Evolutionary conservation across 2,113 vertebrate genomes (phyloP), one percentile per base, ranked within the genome.

Genomic region (Grallaria varia): DNA sequence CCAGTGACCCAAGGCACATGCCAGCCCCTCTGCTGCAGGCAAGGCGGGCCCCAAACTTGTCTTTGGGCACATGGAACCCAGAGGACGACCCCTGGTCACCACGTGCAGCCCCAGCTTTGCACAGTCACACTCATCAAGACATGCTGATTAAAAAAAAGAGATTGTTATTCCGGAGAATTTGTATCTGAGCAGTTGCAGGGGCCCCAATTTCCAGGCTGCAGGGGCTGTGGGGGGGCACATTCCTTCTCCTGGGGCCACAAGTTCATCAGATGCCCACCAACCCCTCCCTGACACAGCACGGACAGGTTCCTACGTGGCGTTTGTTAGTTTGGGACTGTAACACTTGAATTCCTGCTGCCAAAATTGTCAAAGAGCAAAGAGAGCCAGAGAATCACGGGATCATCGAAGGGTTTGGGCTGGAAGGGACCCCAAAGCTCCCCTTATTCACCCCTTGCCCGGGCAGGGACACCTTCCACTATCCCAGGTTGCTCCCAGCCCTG

Each of bases 21-120:
- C 62, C 76, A 88, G 88, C 53, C 16, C 50, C 86, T 42, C 69
- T 90, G 92, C 82, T 93, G 71, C 85, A 58, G 69, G 58, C 75
- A 79, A 53, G 20, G 45, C 66, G 64, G 50, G 45, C 62, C 60
- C 75, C 27, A 10, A 47, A 47, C 20, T 47, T 47, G 45, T 19
- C 45, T 47, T 21, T 47, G 45, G 45, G 45, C 62, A 66, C 59
- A 14, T 52, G 42, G 7, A 74, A 85, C 37, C 59, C 63, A 13
- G 17, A 6, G 7, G 31, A 58, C 33, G 74, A 60, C 73, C 42
- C 39, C 18, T 22, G 75, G 42, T 40, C 73, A 63, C 44, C 64
- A 59, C 53, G 53, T 5, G 64, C 2, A n/a, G 33, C 68, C 68
- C 6, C 25, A 44, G 68, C 42, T 59, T 33, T 42, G 40, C 72